phyloP scores from a whole-genome alignment of 1,140 invertebrate species.

The Drosophila carrolli region DNA sequence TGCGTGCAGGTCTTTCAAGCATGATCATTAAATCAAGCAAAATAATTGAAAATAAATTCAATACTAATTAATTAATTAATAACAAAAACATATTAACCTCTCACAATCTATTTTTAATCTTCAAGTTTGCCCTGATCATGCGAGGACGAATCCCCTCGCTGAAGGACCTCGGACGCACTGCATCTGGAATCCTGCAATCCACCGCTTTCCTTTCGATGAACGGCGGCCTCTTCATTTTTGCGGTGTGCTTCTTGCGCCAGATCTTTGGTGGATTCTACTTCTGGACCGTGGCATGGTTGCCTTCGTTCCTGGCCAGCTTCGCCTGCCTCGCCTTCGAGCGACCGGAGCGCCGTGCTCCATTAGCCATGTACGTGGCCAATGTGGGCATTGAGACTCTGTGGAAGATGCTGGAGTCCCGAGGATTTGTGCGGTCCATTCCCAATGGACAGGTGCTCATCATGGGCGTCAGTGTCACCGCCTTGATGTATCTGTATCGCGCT shows the following conservation, averaged over 20 bases:
- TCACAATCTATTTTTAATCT: not conserved
- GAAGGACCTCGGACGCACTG: slow-evolving; percentile 87
- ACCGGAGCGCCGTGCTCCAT: slow-evolving; percentile 88
- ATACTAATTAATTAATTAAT: not conserved
- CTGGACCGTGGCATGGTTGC: slow-evolving; percentile 88
- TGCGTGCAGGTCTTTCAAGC: too few species aligned
- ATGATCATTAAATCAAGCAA: too few species aligned
- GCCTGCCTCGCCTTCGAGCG: slow-evolving; percentile 90
- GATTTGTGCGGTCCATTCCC: slow-evolving; percentile 87
- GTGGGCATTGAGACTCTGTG: slow-evolving; percentile 92
- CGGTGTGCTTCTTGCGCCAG: slow-evolving; percentile 88
- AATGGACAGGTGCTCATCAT: slow-evolving; percentile 89
- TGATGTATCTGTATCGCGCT: slow-evolving; percentile 87
- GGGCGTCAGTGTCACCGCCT: slow-evolving; percentile 86
- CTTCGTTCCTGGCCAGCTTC: slow-evolving; percentile 89
- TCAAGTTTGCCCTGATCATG: slow-evolving; percentile 89
- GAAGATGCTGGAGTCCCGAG: slow-evolving; percentile 88
- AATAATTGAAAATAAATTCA: not conserved
- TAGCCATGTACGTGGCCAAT: slow-evolving; percentile 92
- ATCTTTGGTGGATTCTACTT: slow-evolving; percentile 89
- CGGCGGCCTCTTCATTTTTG: slow-evolving; percentile 88
- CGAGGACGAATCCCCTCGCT: slow-evolving; percentile 87
- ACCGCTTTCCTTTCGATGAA: slow-evolving; percentile 91
- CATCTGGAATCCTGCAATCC: slow-evolving; percentile 89
- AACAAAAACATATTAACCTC: too few species aligned